These are phyloP conservation scores for Sesia bembeciformis DNA, from an alignment of 2,888 invertebrate species.

Conservation along the genomic window DNA sequence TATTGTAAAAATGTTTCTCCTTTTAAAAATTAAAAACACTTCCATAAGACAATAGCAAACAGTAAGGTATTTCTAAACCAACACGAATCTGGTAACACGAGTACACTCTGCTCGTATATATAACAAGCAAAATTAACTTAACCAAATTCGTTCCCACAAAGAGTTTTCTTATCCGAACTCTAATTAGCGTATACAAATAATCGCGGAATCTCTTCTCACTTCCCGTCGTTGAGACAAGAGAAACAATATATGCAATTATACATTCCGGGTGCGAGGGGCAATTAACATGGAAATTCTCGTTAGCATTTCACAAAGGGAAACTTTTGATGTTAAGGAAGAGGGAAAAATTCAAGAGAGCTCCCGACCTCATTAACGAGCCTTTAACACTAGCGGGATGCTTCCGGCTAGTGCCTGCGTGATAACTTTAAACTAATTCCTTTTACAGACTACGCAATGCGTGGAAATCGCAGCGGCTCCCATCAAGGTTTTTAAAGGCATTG, in stretches of 20 bases:
- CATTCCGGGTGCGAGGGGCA: constrained; percentile 56
- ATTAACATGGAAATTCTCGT: constrained; percentile 68
- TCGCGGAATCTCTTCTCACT: constrained; percentile 42
- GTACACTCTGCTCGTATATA: not conserved
- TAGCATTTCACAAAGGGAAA: constrained; percentile 61
- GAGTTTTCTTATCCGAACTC: constrained; percentile 38
- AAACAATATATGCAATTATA: constrained; percentile 68
- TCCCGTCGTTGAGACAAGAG: constrained; percentile 38
- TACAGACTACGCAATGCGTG: no score
- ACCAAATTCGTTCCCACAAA: constrained; percentile 25
- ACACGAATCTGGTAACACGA: not conserved
- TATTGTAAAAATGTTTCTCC: no score
- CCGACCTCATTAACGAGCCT: constrained; percentile 62
- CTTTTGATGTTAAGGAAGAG: constrained; percentile 65
- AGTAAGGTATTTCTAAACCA: no score
- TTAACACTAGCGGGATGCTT: constrained; percentile 47
- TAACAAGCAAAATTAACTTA: constrained; percentile 25
- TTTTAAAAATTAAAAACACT: no score
- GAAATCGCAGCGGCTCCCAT: no score
- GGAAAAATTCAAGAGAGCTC: constrained; percentile 54
- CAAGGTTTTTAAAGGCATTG: no score
- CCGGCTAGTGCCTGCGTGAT: constrained; percentile 30
- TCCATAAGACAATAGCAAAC: no score
- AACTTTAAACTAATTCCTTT: constrained; percentile 18
- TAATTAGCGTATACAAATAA: constrained; percentile 48